phyloP scores from a whole-genome alignment of 2,888 invertebrate species.

The Eilema depressum region DNA sequence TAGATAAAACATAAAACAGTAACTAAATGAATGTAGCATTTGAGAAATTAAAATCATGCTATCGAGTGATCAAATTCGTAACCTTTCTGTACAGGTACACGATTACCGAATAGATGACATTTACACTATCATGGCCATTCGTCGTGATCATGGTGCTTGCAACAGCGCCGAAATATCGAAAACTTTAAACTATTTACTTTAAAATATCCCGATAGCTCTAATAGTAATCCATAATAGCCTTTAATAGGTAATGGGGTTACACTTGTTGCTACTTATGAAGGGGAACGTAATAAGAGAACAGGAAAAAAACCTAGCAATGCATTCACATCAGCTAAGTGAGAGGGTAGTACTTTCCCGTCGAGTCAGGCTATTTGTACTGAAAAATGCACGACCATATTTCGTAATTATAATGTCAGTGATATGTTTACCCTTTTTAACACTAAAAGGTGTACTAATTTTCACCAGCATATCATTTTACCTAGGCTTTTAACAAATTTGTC shows the following conservation, averaged over 20 bases:
- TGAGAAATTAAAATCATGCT: no score
- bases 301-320: not conserved
- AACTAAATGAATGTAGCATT: no score
- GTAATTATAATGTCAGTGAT: not conserved
- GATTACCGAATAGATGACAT: no score
- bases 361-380: not conserved
- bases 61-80: no score
- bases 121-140: no score
- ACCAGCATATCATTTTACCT: constrained; percentile 36
- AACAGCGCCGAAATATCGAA: no score
- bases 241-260: not conserved
- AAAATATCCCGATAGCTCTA: no score
- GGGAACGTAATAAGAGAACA: not conserved
- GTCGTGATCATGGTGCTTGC: no score
- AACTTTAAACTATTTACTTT: no score
- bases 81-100: no score
- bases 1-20: no score
- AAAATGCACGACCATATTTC: not conserved
- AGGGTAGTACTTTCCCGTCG: not conserved
- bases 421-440: not conserved
- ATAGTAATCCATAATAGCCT: no score
- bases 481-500: constrained; percentile 51
- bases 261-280: not conserved
- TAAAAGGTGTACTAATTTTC: constrained; percentile 26
- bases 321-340: not conserved